Percentiles rank a stretch among this genome's conserved stretches.
Evolutionary conservation across 2,888 invertebrate genomes (phyloP).

Genomic region (Pegoplata infirma): DNA sequence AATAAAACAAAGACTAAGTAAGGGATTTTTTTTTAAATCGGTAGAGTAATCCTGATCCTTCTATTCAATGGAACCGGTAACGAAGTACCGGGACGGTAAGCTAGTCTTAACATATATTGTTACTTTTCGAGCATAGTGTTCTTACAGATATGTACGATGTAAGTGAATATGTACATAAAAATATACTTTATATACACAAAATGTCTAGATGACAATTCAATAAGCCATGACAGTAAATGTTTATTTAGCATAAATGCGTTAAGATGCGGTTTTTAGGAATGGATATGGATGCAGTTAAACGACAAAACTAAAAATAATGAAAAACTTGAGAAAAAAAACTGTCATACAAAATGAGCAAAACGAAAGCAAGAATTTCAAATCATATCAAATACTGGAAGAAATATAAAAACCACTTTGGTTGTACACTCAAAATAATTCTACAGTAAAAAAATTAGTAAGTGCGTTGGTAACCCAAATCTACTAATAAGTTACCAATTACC

Average conservation of each 20-base stretch:
- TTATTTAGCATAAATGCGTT: slow-evolving; percentile 73
- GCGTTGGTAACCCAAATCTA: too few species aligned
- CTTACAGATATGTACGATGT: too few species aligned
- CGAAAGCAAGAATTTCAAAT: slow-evolving; percentile 25
- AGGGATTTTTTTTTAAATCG: too few species aligned
- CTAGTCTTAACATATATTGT: too few species aligned
- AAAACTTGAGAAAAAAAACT: slow-evolving; percentile 18
- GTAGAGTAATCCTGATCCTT: too few species aligned
- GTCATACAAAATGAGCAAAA: slow-evolving; percentile 1
- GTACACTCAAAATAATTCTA: slow-evolving; percentile 12
- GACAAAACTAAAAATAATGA: slow-evolving; percentile 50
- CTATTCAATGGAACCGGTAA: too few species aligned
- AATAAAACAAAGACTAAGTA: too few species aligned
- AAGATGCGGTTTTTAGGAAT: slow-evolving; percentile 50
- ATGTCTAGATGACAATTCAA: slow-evolving; percentile 75
- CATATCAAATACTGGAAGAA: slow-evolving; percentile 26
- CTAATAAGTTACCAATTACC: too few species aligned
- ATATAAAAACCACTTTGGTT: slow-evolving; percentile 43
- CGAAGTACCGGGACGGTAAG: too few species aligned
- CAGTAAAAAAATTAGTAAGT: too few species aligned
- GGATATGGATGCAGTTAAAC: slow-evolving; percentile 48
- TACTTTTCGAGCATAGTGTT: background rate
- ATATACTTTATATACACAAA: slow-evolving; percentile 24
- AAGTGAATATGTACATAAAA: background rate
- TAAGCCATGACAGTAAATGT: slow-evolving; percentile 76